Percentiles rank a stretch among this genome's conserved stretches.
These are phyloP conservation scores for Lerema accius DNA, from an alignment of 1,140 invertebrate genomes.

Conservation along the genomic window DNA sequence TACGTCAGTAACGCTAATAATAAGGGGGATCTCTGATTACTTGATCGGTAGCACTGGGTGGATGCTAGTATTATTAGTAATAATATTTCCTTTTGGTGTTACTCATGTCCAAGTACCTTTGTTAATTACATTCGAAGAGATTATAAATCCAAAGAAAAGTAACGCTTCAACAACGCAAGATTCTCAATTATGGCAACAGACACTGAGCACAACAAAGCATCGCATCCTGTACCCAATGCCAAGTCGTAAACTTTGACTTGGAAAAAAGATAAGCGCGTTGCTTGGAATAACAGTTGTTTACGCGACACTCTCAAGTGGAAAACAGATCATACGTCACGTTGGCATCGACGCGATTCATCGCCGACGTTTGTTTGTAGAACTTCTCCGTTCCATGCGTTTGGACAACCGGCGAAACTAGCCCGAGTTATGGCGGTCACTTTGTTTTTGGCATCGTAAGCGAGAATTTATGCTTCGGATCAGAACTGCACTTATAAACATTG, in stretches of 20 bases:
- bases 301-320: constrained; percentile 26
- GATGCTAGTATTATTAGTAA: too few species aligned
- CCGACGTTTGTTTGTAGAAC: constrained; percentile 27
- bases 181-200: too few species aligned
- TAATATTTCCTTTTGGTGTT: too few species aligned
- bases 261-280: constrained; percentile 33
- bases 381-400: constrained; percentile 18
- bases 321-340: constrained; percentile 30
- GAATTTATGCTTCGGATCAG: constrained; percentile 29
- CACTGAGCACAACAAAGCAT: neutral
- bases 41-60: too few species aligned
- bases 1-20: too few species aligned
- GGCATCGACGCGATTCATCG: constrained; percentile 33
- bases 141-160: too few species aligned
- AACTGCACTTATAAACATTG: constrained; percentile 36
- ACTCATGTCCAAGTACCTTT: too few species aligned
- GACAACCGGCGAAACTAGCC: constrained; percentile 25
- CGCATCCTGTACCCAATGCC: constrained; percentile 12
- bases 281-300: constrained; percentile 37
- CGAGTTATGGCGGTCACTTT: constrained; percentile 31
- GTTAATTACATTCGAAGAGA: too few species aligned
- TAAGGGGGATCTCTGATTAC: too few species aligned
- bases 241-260: constrained; percentile 24
- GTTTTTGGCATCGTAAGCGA: constrained; percentile 30
- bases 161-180: neutral